Evolutionary conservation across 1,140 invertebrate species (phyloP).

Genomic region (Linepithema humile): DNA sequence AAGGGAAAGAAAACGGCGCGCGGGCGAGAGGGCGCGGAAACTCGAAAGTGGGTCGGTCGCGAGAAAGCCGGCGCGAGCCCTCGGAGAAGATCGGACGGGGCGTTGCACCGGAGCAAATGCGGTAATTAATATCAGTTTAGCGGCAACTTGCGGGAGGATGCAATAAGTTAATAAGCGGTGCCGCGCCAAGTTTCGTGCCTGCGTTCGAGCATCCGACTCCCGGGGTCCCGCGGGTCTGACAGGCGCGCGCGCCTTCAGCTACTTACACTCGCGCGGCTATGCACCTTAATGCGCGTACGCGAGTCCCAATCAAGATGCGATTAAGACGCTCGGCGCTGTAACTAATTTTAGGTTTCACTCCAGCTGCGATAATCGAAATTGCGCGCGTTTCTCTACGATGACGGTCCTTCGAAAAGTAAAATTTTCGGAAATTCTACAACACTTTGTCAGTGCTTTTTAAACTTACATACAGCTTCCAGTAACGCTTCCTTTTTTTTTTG

Average conservation of each 20-base stretch:
- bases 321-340: not conserved
- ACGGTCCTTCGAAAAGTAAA: not conserved
- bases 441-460: no score
- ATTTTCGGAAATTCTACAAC: not conserved
- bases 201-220: conserved; percentile 53
- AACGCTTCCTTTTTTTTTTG: not conserved
- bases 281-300: no score
- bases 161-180: conserved; percentile 73
- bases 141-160: conserved; percentile 64
- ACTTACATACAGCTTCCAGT: no score
- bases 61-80: conserved; percentile 8
- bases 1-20: not conserved
- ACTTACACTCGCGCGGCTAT: conserved; percentile 7
- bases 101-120: conserved; percentile 31
- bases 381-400: not conserved
- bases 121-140: conserved; percentile 75
- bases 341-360: not conserved
- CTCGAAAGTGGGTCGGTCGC: conserved; percentile 12
- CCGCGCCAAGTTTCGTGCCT: conserved; percentile 51
- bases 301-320: conserved; percentile 9
- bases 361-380: not conserved
- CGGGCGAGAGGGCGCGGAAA: not conserved
- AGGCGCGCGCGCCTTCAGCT: conserved; percentile 23
- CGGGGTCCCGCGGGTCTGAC: conserved; percentile 20
- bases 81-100: conserved; percentile 30